Percentiles rank a stretch among this genome's conserved stretches.
Conservation (phyloP, 2,888 invertebrate species). For the Gibbula magus region DNA sequence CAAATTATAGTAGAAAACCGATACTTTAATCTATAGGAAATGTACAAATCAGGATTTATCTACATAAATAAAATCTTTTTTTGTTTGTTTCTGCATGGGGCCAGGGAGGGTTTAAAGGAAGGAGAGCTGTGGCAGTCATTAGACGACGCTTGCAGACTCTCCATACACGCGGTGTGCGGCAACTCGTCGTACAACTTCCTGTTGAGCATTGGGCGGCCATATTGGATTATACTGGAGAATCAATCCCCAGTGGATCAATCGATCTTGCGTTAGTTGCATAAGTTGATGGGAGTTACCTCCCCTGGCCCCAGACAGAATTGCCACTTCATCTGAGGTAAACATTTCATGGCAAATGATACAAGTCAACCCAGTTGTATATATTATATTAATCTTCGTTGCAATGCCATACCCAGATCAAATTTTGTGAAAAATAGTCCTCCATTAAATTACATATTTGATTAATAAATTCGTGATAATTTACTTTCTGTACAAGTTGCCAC, state of each 20-base stretch:
- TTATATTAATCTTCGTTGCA: not conserved
- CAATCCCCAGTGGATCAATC: not conserved
- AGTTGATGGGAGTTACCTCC: not conserved
- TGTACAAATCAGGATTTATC: constrained; percentile 31
- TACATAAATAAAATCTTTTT: constrained; percentile 26
- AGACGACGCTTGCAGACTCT: too few relatives aligned
- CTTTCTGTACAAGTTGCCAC: constrained; percentile 5
- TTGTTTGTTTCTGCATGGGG: not conserved
- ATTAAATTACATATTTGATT: not conserved
- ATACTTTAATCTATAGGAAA: constrained; percentile 33
- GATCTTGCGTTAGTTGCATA: not conserved
- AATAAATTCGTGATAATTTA: constrained; percentile 7
- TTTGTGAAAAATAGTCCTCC: not conserved
- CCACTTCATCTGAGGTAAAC: constrained; percentile 17
- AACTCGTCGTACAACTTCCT: too few relatives aligned
- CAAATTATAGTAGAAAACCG: constrained; percentile 23
- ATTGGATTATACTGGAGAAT: not conserved
- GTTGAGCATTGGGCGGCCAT: not conserved
- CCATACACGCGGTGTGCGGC: too few relatives aligned
- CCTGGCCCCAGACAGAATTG: not conserved
- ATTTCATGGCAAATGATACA: constrained; percentile 19
- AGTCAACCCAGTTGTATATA: constrained; percentile 9
- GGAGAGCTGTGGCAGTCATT: not conserved
- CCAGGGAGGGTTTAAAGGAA: not conserved
- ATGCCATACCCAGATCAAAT: constrained; percentile 2